Base-by-base conservation (phyloP, 2,113 vertebrate genomes). In the Ibidorhyncha struthersii region DNA sequence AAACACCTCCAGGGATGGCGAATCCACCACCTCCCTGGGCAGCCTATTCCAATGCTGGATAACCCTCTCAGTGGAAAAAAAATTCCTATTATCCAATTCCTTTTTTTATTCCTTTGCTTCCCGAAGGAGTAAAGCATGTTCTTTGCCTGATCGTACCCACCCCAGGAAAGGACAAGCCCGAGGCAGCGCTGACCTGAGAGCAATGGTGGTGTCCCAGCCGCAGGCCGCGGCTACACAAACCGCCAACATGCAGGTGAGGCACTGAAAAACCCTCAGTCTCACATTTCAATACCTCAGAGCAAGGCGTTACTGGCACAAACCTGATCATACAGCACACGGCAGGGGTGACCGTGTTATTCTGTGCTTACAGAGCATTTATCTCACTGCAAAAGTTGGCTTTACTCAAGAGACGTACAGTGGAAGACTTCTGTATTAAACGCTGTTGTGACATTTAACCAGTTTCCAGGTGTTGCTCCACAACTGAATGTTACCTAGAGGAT, bases 151-250 rank as follows among this genome's bases (percentile, higher is more conserved):
- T 19, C 4, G 1, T 20, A n/a, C 26, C 40, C 23, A 61, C 26
- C 30, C 12, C 23, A 8, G 66, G 52, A 32, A 27, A 76, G 30
- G 62, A 58, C 0, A 3, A 30, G 0, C 9, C 26, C 76, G 30
- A 2, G 0, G 3, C 8, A 47, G 34, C 3, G 1, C 36, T 30
- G 47, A 30, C 38, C 4, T 23, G n/a, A 45, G 43, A 30, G 23
- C 1, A 0, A 21, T 4, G 0, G 0, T 25, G 25, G 32, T 16
- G 4, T 65, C 32, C 58, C 41, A 69, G 43, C 58, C 59, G 25
- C 0, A 1, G 38, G 21, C 62, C 52, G 27, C 49, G 4, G 47
- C 20, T 22, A 49, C 11, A 49, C 40, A 61, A 55, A 27, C 17
- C 18, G 14, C 10, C 22, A 36, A 25, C 10, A 29, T 4, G 13